Evolutionary conservation across 2,888 invertebrate genomes (phyloP).

Genomic region (Athalia cordata): DNA sequence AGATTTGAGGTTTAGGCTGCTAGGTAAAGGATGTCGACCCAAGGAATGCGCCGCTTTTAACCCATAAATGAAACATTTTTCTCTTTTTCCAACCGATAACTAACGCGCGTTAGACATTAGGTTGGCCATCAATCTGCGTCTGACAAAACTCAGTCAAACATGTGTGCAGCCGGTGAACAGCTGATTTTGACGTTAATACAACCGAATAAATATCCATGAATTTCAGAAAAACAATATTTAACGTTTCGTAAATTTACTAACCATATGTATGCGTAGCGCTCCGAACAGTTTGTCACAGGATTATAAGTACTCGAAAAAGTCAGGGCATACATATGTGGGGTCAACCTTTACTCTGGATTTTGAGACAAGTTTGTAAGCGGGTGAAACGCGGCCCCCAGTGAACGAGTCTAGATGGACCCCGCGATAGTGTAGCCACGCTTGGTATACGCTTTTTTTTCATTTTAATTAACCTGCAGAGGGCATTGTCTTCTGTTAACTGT

Average conservation of each 20-base stretch:
- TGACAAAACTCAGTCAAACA: slow-evolving; percentile 10
- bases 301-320: too few species aligned
- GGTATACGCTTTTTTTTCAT: slow-evolving; percentile 39
- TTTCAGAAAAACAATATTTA: background rate
- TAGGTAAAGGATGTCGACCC: slow-evolving; percentile 36
- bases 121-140: slow-evolving; percentile 22
- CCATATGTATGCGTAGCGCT: background rate
- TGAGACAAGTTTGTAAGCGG: slow-evolving; percentile 36
- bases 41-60: slow-evolving; percentile 27
- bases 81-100: slow-evolving; percentile 10
- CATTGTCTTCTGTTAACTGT: slow-evolving; percentile 48
- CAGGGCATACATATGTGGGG: background rate
- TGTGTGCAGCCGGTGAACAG: background rate
- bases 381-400: slow-evolving; percentile 28
- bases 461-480: slow-evolving; percentile 46
- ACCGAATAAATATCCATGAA: background rate
- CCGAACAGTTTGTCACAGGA: background rate
- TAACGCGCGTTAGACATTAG: slow-evolving; percentile 21
- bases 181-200: background rate
- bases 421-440: slow-evolving; percentile 45
- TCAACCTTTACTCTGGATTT: slow-evolving; percentile 27
- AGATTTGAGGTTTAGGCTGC: slow-evolving; percentile 30
- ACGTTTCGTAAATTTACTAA: slow-evolving; percentile 22
- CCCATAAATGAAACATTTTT: slow-evolving; percentile 24
- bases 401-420: slow-evolving; percentile 47